These are phyloP conservation scores for Erpobdella octoculata DNA, from an alignment of 2,888 invertebrate species.

Conservation along the genomic window DNA sequence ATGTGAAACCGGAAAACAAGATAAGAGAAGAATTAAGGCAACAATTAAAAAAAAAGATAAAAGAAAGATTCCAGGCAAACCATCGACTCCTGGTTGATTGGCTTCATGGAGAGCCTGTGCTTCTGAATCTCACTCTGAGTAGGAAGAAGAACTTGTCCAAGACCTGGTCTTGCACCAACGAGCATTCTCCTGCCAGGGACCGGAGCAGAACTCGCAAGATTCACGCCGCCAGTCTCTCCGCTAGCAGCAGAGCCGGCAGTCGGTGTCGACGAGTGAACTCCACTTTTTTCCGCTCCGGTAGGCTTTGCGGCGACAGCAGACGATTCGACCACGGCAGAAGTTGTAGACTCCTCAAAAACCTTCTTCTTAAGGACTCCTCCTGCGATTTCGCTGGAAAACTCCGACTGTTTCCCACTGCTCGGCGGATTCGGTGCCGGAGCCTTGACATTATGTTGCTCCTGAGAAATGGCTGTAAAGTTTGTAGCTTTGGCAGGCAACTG, in stretches of 20 bases:
- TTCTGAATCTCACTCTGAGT: slow-evolving; percentile 4
- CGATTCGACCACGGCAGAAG: background rate
- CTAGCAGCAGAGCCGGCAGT: background rate
- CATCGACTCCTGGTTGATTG: background rate
- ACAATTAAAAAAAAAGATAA: background rate
- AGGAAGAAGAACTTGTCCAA: background rate
- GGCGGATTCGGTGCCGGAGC: no score
- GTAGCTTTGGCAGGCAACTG: no score
- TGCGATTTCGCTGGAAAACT: no score
- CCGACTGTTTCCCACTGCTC: no score
- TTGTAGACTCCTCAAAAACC: no score
- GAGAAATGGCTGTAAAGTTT: no score
- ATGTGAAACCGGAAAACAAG: background rate
- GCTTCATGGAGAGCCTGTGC: slow-evolving; percentile 22
- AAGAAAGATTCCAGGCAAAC: background rate
- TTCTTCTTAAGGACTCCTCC: no score
- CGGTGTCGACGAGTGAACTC: background rate
- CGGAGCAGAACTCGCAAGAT: no score
- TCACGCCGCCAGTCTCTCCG: no score
- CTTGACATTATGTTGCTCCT: no score
- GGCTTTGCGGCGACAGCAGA: background rate
- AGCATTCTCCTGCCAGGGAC: background rate
- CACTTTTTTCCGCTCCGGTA: no score
- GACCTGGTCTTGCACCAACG: background rate
- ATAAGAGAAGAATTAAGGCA: background rate